Evolutionary conservation across 2,888 invertebrate genomes (phyloP), one percentile per base, ranked within the genome.

Genomic region (Protonemura montana): DNA sequence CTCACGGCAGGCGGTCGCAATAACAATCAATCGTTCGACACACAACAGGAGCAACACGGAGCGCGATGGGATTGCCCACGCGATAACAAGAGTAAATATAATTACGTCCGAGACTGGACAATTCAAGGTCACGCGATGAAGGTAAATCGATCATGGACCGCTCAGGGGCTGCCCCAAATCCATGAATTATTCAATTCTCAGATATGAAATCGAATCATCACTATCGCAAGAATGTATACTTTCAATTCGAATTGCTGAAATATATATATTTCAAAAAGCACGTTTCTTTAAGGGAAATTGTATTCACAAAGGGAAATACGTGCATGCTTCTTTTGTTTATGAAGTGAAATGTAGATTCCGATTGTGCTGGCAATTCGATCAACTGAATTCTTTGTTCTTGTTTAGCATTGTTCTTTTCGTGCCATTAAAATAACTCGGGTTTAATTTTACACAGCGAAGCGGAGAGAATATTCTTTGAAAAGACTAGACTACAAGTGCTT

Each of bases 221-320:
- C 59, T n/a, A 59, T 59, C 59, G 59, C 16, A 59, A 10, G 59
- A 59, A 59, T 59, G 59, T 59, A 59, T 59, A 35, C 59, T 21
- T 59, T 2, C 59, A 59, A 10, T 59, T 21, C 6, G 3, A 13
- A 59, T 21, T 10, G 1, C 59, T 59, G 59, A 59, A 59, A 59
- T 21, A 59, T n/a, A n/a, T n/a, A 41, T 59, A 59, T 59, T 59
- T 59, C 13, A 13, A 59, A 59, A 16, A 13, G 16, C 2, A 21
- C 13, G 21, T 59, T 59, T 59, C 59, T 59, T 59, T 2, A 59
- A 59, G 59, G 21, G 59, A 59, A 21, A 10, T 59, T 21, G 59
- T 59, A 59, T 59, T 59, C 59, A 59, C 59, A 59, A 59, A 59
- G 59, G 59, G 59, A 59, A 59, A 59, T 59, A 59, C 59, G 59